A percentile compares a stretch with the other conserved stretches of the same genome.
phyloP scores from a whole-genome alignment of 2,888 invertebrate species.

The Drosophila neonasuta region DNA sequence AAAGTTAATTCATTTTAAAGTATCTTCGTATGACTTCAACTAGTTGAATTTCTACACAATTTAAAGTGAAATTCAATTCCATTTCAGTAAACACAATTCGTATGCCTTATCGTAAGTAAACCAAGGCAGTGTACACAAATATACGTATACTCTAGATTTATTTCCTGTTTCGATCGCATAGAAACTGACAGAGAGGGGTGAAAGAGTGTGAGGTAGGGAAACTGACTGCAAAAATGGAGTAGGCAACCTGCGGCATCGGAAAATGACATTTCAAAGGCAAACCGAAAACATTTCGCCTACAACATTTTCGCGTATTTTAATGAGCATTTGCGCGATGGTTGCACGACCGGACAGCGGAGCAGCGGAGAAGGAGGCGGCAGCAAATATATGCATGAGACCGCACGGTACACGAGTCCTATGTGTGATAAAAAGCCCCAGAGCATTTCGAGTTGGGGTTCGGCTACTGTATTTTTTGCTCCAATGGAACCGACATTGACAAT shows the following conservation, averaged over 20 bases:
- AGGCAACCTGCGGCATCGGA: conserved; percentile 34
- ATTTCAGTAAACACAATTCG: not conserved
- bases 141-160: conserved; percentile 1
- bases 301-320: conserved; percentile 68
- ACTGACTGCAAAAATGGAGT: conserved; percentile 4
- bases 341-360: not conserved
- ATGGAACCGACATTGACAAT: conserved; percentile 37
- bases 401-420: conserved; percentile 58
- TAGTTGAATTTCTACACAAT: not conserved
- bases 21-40: too few relatives aligned
- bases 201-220: not conserved
- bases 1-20: too few relatives aligned
- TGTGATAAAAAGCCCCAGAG: conserved; percentile 63
- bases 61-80: not conserved
- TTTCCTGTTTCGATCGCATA: not conserved
- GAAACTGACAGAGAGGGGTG: not conserved
- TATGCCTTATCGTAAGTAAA: not conserved
- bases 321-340: conserved; percentile 58
- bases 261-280: conserved; percentile 67
- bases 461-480: conserved; percentile 32
- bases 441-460: conserved; percentile 47
- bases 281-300: conserved; percentile 62
- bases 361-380: not conserved
- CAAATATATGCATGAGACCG: conserved; percentile 59
- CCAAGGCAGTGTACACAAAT: not conserved